Conservation (phyloP, 30 jellyfish, hydroid and myxozoan genomes). For the Cassiopea andromeda region DNA sequence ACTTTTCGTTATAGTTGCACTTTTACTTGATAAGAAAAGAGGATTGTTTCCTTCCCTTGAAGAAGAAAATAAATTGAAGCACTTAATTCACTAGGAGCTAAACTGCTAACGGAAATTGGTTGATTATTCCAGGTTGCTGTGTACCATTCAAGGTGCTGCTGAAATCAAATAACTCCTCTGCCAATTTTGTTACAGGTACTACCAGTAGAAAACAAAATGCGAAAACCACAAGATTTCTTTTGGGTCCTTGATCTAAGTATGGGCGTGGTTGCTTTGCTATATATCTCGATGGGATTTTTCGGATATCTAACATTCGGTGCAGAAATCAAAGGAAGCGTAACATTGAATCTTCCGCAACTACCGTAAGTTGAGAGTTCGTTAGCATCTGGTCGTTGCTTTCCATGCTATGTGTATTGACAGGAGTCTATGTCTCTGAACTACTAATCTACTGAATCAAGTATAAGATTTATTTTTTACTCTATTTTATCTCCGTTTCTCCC, state of each 20-base stretch:
- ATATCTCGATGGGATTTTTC: constrained; percentile 95
- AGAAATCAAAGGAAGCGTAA: constrained; percentile 94
- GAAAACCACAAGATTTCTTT: constrained; percentile 85
- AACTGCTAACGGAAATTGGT: too few relatives aligned
- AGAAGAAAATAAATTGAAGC: too few relatives aligned
- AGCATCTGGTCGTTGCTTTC: constrained; percentile 5
- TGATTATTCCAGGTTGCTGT: too few relatives aligned
- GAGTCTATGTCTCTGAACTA: not conserved
- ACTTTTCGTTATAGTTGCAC: too few relatives aligned
- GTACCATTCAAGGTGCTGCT: too few relatives aligned
- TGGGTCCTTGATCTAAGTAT: constrained; percentile 94
- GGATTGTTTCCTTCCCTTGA: too few relatives aligned
- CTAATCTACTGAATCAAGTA: too few relatives aligned
- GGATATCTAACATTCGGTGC: constrained; percentile 97
- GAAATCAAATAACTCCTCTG: too few relatives aligned
- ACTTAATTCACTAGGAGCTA: too few relatives aligned
- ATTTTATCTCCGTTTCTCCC: too few relatives aligned
- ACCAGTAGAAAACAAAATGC: constrained; percentile 97
- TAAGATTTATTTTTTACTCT: too few relatives aligned
- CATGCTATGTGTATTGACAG: not conserved
- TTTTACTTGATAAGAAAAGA: too few relatives aligned
- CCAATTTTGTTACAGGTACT: constrained; percentile 62
- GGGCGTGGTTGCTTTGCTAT: constrained; percentile 91
- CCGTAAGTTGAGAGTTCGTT: constrained; percentile 77
- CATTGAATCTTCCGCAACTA: constrained; percentile 92